phyloP scores from a whole-genome alignment of 2,797 vertebrate species.

The Darevskia nairensis region DNA sequence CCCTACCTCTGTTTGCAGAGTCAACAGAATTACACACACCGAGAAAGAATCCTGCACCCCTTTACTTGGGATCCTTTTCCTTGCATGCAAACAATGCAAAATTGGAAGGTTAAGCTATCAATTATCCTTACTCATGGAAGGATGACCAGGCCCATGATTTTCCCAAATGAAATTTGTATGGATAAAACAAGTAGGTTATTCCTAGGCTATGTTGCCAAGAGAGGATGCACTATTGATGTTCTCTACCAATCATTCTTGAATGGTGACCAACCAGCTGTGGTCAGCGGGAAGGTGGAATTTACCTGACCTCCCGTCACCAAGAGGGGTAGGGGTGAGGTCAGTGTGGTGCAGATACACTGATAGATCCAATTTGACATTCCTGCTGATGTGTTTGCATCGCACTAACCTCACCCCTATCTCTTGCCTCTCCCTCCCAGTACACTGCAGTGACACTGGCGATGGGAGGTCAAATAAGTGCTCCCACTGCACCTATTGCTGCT shows the following conservation, averaged over 20 bases:
- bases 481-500: too few relatives aligned
- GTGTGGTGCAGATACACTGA: too few relatives aligned
- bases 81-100: neutral
- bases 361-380: too few relatives aligned
- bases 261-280: neutral
- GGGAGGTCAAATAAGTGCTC: too few relatives aligned
- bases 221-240: neutral
- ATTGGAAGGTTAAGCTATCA: neutral
- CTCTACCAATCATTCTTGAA: neutral
- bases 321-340: too few relatives aligned
- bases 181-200: neutral
- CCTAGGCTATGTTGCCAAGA: neutral
- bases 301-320: too few relatives aligned
- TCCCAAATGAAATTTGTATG: neutral
- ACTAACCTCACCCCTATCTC: too few relatives aligned
- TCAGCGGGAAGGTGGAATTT: too few relatives aligned
- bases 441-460: too few relatives aligned
- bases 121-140: neutral
- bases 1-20: slow-evolving; percentile 4
- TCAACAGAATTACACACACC: neutral
- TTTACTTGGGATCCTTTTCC: fast-evolving
- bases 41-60: neutral
- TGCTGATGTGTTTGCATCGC: too few relatives aligned
- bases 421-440: too few relatives aligned
- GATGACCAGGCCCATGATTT: neutral